Base-by-base conservation (phyloP, 2,113 vertebrate species). In the Trematocara zebra region DNA sequence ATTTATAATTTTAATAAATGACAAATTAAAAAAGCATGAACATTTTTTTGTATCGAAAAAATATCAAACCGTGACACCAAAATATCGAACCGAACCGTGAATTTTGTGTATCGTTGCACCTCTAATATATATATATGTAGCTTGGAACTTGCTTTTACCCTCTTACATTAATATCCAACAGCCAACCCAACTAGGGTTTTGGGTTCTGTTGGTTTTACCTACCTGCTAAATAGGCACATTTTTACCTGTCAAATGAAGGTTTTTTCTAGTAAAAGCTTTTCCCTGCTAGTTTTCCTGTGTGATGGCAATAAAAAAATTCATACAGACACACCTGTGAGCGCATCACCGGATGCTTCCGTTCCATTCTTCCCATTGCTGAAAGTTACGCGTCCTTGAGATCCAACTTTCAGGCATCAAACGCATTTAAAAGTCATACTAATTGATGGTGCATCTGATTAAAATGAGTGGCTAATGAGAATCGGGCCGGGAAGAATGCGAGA, bases 391-490 rank as follows among this genome's bases (percentile, higher is more conserved):
- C 95, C 95, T 96, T 95, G 95, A 95, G 93, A 93, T 93, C 84
- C 91, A 89, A 94, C 89, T 93, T 93, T 94, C 56, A 56, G 91
- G 92, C 92, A 92, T 95, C 91, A 95, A 94, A 93, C 79, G 17
- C 76, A 82, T 53, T 40, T 87, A 94, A 93, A 95, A 95, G 95
- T 95, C 93, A 93, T 81, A 76, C 93, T 96, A 96, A 96, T 96
- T 96, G 95, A 96, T 88, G 92, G 91, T 64, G 91, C 91, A 94
- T 94, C 97, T 98, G 97, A 98, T 98, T 99, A 98, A 98, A 98
- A 98, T 96, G 95, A 97, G 97, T 96, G 95, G 96, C 96, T 98
- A 98, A 99, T 98, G 97, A 99, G 98, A 97, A 97, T 96, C 89
- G 93, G 95, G 96, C 95, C 94, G 95, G 97, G 97, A 97, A 97